phyloP scores from a whole-genome alignment of 2,888 invertebrate species.

The Plagodis dolabraria region DNA sequence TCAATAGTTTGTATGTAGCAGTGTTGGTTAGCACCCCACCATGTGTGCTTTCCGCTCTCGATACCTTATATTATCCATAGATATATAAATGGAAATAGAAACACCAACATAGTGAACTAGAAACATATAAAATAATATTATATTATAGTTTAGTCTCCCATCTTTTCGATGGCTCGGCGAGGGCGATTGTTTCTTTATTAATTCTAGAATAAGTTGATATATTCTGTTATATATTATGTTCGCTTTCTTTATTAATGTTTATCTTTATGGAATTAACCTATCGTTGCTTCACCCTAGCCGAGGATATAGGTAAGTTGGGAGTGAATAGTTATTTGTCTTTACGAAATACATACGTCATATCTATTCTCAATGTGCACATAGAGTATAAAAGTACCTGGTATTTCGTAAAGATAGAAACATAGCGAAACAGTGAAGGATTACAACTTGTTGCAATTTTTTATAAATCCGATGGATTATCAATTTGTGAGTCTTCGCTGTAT shows the following conservation, averaged over 20 bases:
- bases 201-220: constrained; percentile 75
- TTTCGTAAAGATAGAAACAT: constrained; percentile 59
- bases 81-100: constrained; percentile 78
- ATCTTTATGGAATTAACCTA: constrained; percentile 54
- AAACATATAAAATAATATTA: constrained; percentile 70
- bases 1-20: constrained; percentile 72
- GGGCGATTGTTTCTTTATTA: constrained; percentile 61
- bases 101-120: constrained; percentile 82
- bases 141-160: constrained; percentile 55
- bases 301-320: constrained; percentile 51
- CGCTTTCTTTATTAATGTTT: constrained; percentile 72
- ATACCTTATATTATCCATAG: constrained; percentile 69
- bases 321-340: constrained; percentile 50
- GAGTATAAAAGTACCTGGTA: constrained; percentile 30
- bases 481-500: constrained; percentile 68
- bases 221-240: constrained; percentile 79
- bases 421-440: constrained; percentile 56
- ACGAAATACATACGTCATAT: constrained; percentile 52
- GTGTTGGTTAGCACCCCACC: constrained; percentile 57
- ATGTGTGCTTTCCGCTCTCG: constrained; percentile 58
- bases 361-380: constrained; percentile 21
- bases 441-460: constrained; percentile 49
- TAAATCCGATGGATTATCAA: constrained; percentile 48
- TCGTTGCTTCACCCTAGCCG: constrained; percentile 62
- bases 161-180: constrained; percentile 56